These are phyloP conservation scores for Oxyteleia sp. DNA, from an alignment of 2,888 invertebrate genomes.

Conservation along the genomic window DNA sequence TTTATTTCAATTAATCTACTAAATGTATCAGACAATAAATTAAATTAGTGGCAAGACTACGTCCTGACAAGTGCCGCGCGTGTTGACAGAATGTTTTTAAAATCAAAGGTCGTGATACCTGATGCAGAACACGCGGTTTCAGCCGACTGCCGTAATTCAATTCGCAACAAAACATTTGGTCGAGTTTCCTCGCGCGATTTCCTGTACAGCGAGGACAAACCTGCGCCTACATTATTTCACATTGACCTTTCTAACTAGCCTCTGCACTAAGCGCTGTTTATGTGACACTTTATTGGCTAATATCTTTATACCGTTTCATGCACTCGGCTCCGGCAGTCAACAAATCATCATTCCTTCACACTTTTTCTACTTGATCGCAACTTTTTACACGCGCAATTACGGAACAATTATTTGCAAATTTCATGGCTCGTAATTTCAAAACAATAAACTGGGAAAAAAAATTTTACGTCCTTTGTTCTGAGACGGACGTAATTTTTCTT, in stretches of 20 bases:
- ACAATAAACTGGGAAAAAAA: slow-evolving; percentile 5
- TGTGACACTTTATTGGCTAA: slow-evolving; percentile 51
- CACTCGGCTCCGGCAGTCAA: neutral
- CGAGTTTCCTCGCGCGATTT: slow-evolving; percentile 39
- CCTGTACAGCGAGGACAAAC: slow-evolving; percentile 56
- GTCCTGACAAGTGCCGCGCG: neutral
- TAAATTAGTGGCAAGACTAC: neutral
- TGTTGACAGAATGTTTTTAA: slow-evolving; percentile 18
- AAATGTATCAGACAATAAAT: slow-evolving; percentile 22
- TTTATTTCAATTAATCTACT: slow-evolving; percentile 13
- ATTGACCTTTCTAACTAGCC: slow-evolving; percentile 58
- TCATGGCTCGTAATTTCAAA: slow-evolving; percentile 20
- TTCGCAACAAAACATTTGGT: slow-evolving; percentile 42
- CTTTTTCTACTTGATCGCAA: no score
- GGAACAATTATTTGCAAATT: slow-evolving; percentile 28
- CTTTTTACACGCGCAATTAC: slow-evolving; percentile 22
- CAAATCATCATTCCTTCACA: slow-evolving; percentile 40
- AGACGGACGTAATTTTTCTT: no score
- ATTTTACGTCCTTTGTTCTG: neutral
- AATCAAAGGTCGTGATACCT: slow-evolving; percentile 29
- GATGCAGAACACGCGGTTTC: slow-evolving; percentile 17
- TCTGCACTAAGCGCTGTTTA: slow-evolving; percentile 26
- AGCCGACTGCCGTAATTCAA: slow-evolving; percentile 37
- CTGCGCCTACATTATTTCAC: slow-evolving; percentile 53
- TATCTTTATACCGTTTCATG: slow-evolving; percentile 42